A percentile compares a stretch with the other conserved stretches of the same genome.
Conservation (phyloP, 1,140 invertebrate species). For the Penaeus vannamei region DNA sequence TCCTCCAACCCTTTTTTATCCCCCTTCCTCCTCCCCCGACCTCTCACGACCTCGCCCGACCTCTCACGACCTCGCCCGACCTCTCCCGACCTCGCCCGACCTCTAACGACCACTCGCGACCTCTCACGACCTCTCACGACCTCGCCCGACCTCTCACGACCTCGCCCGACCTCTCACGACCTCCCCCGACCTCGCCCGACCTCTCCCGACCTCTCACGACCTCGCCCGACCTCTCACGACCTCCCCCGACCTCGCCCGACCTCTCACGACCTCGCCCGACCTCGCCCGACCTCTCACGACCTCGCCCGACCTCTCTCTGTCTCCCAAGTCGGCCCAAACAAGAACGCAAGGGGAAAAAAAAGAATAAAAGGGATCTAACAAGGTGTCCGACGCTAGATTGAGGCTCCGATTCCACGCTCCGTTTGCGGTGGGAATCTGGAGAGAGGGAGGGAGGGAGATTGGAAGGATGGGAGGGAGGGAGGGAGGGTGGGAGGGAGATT, state of each 20-base stretch:
- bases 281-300: neutral
- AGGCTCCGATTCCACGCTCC: no score
- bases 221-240: neutral
- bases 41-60: neutral
- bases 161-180: neutral
- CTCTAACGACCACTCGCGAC: neutral
- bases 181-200: neutral
- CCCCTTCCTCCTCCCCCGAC: neutral
- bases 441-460: neutral
- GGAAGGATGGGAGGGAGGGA: neutral
- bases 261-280: neutral
- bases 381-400: no score
- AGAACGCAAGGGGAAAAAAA: no score
- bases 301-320: neutral
- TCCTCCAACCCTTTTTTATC: neutral
- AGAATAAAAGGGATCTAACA: no score
- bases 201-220: neutral
- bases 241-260: neutral
- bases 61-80: neutral
- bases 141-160: conserved; percentile 7
- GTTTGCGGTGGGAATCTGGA: neutral
- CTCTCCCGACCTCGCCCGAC: conserved; percentile 8
- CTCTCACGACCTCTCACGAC: neutral
- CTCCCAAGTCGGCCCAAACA: neutral
- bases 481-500: no score